Percentiles rank a stretch among this genome's conserved stretches.
Conservation (phyloP, 2,888 invertebrate species). For the Drosophila sordidapex region DNA sequence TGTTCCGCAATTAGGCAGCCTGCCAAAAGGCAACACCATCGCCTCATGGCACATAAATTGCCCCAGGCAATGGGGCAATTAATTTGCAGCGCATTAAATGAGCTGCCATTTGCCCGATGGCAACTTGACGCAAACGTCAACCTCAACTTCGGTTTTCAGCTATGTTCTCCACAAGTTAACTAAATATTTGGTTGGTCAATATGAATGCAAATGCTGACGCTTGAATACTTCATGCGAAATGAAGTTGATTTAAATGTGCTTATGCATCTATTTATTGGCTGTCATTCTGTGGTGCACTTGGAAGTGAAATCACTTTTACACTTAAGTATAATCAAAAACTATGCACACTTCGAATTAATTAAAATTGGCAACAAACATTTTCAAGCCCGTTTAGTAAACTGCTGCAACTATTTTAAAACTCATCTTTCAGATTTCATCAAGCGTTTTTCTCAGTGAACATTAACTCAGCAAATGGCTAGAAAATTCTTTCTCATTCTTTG, state of each 20-base stretch:
- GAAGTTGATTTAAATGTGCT: not conserved
- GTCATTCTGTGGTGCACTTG: not conserved
- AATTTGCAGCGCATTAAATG: conserved; percentile 76
- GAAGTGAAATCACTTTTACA: not conserved
- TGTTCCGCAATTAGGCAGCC: conserved; percentile 81
- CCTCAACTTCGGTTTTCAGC: conserved; percentile 12
- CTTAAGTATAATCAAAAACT: not conserved
- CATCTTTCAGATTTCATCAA: not conserved
- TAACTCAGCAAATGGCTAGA: not conserved
- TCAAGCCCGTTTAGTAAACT: too few relatives aligned
- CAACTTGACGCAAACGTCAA: conserved; percentile 28
- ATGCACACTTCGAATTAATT: not conserved
- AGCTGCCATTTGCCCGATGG: conserved; percentile 63
- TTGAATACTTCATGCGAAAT: not conserved
- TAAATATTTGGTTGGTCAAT: conserved; percentile 18
- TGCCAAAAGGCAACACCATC: conserved; percentile 67
- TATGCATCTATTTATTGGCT: not conserved
- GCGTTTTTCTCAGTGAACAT: not conserved
- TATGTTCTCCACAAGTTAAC: conserved; percentile 22
- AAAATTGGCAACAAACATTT: not conserved
- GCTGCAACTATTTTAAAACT: not conserved
- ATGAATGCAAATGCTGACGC: not conserved
- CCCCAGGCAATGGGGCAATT: conserved; percentile 76
- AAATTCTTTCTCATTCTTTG: not conserved
- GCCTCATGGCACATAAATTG: conserved; percentile 62